phyloP scores from a whole-genome alignment of 1,140 invertebrate species.

The Charaxes varanes region DNA sequence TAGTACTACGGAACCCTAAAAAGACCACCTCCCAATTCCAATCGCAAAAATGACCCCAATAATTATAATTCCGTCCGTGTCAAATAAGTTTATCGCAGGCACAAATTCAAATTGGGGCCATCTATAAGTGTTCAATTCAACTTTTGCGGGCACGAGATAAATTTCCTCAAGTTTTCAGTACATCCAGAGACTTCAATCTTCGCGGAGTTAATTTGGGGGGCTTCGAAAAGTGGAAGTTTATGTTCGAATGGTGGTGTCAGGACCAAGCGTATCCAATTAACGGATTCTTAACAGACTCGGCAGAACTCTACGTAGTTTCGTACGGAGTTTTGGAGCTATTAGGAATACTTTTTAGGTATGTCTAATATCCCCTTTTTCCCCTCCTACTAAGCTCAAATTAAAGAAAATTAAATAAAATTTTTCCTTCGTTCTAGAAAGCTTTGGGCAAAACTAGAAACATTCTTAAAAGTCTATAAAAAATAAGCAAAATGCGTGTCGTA shows the following conservation, averaged over 20 bases:
- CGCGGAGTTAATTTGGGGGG: constrained; percentile 19
- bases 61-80: constrained; percentile 22
- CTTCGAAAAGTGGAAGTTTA: constrained; percentile 16
- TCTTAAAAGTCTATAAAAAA: no score
- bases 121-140: constrained; percentile 24
- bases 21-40: no score
- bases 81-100: constrained; percentile 21
- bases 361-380: no score
- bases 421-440: no score
- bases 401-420: no score
- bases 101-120: constrained; percentile 25
- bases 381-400: no score
- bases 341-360: no score
- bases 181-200: constrained; percentile 16
- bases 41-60: constrained; percentile 14
- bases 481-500: no score
- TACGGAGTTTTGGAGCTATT: no score
- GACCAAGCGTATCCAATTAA: constrained; percentile 27
- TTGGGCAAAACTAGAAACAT: no score
- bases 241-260: constrained; percentile 21
- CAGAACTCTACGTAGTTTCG: no score
- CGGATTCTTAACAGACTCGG: constrained; percentile 24
- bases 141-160: constrained; percentile 21
- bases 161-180: constrained; percentile 21
- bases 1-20: no score